Base-by-base conservation (phyloP, 2,797 vertebrate genomes). In the Sebastes glaucus region DNA sequence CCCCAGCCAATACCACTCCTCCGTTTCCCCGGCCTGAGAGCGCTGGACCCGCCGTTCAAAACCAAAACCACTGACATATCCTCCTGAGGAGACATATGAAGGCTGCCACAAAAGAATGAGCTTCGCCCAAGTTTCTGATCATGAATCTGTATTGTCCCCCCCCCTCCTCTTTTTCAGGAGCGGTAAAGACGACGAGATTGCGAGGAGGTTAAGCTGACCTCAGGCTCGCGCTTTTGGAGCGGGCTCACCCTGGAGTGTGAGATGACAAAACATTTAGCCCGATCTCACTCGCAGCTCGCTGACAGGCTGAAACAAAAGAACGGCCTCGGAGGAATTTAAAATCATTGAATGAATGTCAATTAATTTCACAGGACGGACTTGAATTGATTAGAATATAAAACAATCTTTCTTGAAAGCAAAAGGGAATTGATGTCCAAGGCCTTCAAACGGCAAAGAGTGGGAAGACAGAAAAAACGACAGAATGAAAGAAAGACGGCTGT, bases 361-460 rank as follows among this genome's bases (percentile, higher is more conserved):
- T 94, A 95, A 94, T 95, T 94, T 94, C 91, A 89, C 90, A 88
- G 93, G 91, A 92, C 74, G 74, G 89, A 90, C 89, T 93, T 92
- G 94, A 95, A 95, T 95, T 94, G 93, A 95, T 95, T 95, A 93
- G 92, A 95, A 95, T 95, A 95, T 95, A 94, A 94, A 95, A 94
- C 93, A 94, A 95, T 93, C 93, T 93, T 93, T 94, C 91, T 93
- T 88, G 92, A 94, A 93, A 93, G 93, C 94, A 94, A 88, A 93
- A 78, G 93, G 94, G 94, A 95, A 95, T 95, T 94, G 93, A 95
- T 89, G 93, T 95, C 93, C 90, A 91, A 93, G 92, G 93, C 91
- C 93, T 95, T 95, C 93, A 93, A 93, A 95, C 85, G 82, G 84
- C 60, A 20, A 49, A 74, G 85, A 91, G 79, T 49, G 74, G 88